Evolutionary conservation across 2,113 vertebrate genomes (phyloP).

Genomic region (Leucopsar rothschildi): DNA sequence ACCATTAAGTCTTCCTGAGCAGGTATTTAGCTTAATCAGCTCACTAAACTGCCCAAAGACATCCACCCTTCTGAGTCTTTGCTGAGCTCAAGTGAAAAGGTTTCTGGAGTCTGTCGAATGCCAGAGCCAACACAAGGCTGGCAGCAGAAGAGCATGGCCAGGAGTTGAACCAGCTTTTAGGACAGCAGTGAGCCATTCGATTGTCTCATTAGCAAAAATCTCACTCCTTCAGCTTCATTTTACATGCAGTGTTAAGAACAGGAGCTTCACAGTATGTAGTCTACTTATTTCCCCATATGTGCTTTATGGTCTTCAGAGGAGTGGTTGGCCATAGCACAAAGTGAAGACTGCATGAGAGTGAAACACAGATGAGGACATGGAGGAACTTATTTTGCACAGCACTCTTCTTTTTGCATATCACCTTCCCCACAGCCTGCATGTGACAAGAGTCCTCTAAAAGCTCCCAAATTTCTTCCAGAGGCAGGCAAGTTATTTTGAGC

Average conservation of each 20-base stretch:
- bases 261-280: background rate
- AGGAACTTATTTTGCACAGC: background rate
- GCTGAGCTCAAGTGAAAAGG: background rate
- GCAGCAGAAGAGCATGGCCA: background rate
- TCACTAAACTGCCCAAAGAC: background rate
- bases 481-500: background rate
- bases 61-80: background rate
- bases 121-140: background rate
- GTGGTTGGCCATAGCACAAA: background rate
- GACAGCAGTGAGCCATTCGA: background rate
- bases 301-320: background rate
- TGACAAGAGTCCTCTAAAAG: background rate
- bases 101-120: background rate
- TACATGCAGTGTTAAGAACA: background rate
- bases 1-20: background rate
- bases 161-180: slow-evolving; percentile 4
- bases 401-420: background rate
- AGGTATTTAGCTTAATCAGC: background rate
- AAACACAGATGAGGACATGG: background rate
- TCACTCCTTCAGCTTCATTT: slow-evolving; percentile 4
- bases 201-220: background rate
- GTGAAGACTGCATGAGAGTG: background rate
- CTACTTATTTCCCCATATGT: background rate
- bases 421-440: background rate
- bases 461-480: background rate